Conservation (phyloP, 2,113 vertebrate genomes). For the Helogale parvula region DNA sequence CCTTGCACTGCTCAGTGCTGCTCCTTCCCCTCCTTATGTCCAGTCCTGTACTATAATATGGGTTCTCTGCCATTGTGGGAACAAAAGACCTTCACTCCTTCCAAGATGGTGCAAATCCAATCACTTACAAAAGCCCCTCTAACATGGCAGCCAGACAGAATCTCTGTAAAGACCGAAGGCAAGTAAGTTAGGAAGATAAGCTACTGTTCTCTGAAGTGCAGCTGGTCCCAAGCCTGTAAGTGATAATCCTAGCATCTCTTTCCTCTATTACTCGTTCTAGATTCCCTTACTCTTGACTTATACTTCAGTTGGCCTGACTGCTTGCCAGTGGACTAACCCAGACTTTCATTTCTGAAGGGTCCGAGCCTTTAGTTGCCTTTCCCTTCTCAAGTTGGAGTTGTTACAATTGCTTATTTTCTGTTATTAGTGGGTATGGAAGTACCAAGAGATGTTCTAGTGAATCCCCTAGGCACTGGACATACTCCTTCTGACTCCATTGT, state of each 20-base stretch:
- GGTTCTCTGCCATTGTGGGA: background rate
- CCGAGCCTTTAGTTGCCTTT: background rate
- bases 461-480: background rate
- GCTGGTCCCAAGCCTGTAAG: background rate
- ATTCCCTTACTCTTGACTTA: background rate
- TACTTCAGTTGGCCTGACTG: background rate
- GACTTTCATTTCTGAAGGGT: background rate
- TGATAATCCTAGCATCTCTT: background rate
- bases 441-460: background rate
- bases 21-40: background rate
- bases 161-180: background rate
- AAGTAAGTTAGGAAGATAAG: background rate
- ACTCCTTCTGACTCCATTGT: background rate
- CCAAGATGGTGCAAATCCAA: background rate
- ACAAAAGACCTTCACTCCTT: background rate
- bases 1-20: background rate
- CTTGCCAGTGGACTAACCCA: background rate
- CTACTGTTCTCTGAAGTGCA: background rate
- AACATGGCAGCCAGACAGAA: background rate
- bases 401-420: background rate
- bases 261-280: background rate
- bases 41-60: background rate
- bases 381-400: background rate
- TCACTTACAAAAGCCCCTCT: background rate
- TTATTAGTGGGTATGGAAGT: background rate